Evolutionary conservation across 2,888 invertebrate species (phyloP).

Genomic region (Parnassius mnemosyne): DNA sequence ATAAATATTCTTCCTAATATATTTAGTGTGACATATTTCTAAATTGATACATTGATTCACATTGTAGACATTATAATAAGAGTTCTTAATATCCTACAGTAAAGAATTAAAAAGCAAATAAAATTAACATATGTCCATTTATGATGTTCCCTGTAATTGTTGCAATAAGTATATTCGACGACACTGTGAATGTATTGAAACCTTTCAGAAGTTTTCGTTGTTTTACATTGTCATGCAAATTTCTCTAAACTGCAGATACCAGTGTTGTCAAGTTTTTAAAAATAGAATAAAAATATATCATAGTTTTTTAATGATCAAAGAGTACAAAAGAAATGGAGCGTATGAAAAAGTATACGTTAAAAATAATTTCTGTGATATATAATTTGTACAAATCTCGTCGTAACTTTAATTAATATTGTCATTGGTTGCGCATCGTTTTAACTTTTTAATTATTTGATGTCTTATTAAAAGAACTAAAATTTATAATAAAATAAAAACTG

Average conservation of each 20-base stretch:
- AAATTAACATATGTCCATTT: not conserved
- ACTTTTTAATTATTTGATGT: too few relatives aligned
- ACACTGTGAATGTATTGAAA: not conserved
- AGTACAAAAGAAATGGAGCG: not conserved
- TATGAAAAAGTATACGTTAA: not conserved
- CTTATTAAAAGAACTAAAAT: too few relatives aligned
- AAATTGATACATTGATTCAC: conserved; percentile 19
- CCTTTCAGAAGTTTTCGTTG: too few relatives aligned
- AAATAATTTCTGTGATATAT: not conserved
- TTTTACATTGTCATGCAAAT: not conserved
- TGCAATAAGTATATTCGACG: conserved; percentile 2
- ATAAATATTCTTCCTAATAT: conserved; percentile 11
- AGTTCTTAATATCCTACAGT: conserved; percentile 10
- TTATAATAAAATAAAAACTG: too few relatives aligned
- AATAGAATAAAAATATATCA: not conserved
- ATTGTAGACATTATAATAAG: conserved; percentile 1
- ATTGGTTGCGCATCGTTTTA: too few relatives aligned
- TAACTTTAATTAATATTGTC: too few relatives aligned
- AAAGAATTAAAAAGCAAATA: conserved; percentile 10
- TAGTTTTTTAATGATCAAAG: not conserved
- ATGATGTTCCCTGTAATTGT: conserved; percentile 22
- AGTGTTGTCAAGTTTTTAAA: not conserved
- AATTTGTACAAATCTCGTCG: conserved; percentile 18
- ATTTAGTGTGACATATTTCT: conserved; percentile 7
- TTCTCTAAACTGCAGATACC: not conserved